Conservation (phyloP, 1,140 invertebrate genomes). For the Trichonephila inaurata region DNA sequence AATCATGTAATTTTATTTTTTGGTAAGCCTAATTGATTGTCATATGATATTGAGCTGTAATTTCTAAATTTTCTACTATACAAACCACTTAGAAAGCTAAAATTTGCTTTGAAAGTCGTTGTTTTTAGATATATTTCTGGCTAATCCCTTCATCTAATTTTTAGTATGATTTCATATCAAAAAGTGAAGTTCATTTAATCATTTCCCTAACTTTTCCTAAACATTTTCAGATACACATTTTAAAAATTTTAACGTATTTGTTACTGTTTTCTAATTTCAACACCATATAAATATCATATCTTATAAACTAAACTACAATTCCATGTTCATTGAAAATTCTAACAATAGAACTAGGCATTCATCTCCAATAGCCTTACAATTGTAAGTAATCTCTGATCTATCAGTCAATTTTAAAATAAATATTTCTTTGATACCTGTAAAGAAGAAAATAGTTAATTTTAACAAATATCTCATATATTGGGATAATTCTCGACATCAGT, state of each 20-base stretch:
- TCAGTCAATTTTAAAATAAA: too few species aligned
- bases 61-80: constrained; percentile 55
- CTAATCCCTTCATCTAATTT: not conserved
- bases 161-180: constrained; percentile 15
- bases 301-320: constrained; percentile 31
- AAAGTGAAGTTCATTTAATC: constrained; percentile 24
- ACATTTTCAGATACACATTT: not conserved
- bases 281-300: constrained; percentile 2
- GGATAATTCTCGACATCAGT: too few species aligned
- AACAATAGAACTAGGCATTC: not conserved
- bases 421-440: too few species aligned
- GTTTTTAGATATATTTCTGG: not conserved
- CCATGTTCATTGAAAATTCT: constrained; percentile 22
- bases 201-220: constrained; percentile 1
- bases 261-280: constrained; percentile 14
- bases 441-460: too few species aligned
- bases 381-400: too few species aligned
- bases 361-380: not conserved
- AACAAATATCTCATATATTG: too few species aligned
- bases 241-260: constrained; percentile 22
- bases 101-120: constrained; percentile 13
- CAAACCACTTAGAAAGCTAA: constrained; percentile 56
- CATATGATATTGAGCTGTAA: constrained; percentile 51
- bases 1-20: not conserved
- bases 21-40: constrained; percentile 62